Evolutionary conservation across 2,113 vertebrate genomes (phyloP).

Genomic region (Motacilla tschutschensis): DNA sequence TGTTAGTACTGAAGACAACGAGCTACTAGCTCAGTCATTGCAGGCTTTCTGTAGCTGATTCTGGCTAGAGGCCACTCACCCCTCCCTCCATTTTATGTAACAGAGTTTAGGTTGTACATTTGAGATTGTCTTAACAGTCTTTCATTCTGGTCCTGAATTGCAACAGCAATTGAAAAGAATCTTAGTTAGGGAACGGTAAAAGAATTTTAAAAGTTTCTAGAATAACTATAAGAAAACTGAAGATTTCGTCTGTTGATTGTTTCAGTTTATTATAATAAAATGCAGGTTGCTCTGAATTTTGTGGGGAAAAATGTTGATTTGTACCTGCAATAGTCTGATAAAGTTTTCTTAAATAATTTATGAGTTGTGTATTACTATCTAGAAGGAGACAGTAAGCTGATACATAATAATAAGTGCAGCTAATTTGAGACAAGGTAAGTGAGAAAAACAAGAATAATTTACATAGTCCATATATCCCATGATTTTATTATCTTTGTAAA

Average conservation of each 20-base stretch:
- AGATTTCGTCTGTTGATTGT: not conserved
- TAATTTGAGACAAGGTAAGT: constrained; percentile 28
- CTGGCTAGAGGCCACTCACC: not conserved
- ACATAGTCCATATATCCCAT: not conserved
- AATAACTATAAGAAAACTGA: not conserved
- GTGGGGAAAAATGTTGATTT: not conserved
- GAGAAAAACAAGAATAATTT: constrained; percentile 26
- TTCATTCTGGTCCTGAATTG: not conserved
- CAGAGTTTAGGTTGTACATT: not conserved
- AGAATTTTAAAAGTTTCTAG: not conserved
- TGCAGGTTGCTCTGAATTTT: not conserved
- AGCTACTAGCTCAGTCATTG: not conserved
- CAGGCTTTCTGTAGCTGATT: not conserved
- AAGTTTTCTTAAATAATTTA: not conserved
- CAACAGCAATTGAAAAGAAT: not conserved
- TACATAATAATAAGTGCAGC: not conserved
- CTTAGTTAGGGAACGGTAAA: not conserved
- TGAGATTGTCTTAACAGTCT: not conserved
- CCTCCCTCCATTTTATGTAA: not conserved
- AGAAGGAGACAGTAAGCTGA: not conserved
- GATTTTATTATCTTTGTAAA: constrained; percentile 17
- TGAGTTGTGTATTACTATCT: not conserved
- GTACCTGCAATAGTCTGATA: not conserved
- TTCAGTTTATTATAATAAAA: not conserved
- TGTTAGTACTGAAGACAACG: not conserved